Percentiles rank a stretch among this genome's conserved stretches.
Evolutionary conservation across 2,888 invertebrate genomes (phyloP).

Genomic region (Odontocolon sp.): DNA sequence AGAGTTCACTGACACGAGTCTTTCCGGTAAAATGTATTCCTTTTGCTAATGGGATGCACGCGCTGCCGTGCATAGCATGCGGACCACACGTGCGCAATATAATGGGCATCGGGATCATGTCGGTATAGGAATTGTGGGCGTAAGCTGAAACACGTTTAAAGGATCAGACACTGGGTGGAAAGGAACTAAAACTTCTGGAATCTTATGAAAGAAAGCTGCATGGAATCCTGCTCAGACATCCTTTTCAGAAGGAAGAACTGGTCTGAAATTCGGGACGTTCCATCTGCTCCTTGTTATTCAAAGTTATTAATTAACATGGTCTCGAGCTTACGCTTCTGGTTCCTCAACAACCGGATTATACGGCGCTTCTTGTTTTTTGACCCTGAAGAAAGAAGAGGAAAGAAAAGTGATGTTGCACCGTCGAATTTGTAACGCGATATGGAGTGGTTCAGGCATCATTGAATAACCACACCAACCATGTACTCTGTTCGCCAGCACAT

Average conservation of each 20-base stretch:
- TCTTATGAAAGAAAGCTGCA: conserved; percentile 13
- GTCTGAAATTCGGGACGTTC: conserved; percentile 63
- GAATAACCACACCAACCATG: no score
- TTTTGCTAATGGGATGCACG: conserved; percentile 78
- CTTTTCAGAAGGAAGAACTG: conserved; percentile 56
- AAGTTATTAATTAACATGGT: conserved; percentile 77
- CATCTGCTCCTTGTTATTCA: conserved; percentile 79
- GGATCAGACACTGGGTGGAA: background rate
- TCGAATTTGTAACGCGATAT: background rate
- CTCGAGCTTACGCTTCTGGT: background rate
- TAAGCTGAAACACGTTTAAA: conserved; percentile 49
- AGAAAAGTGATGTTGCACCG: background rate
- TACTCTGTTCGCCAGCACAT: background rate
- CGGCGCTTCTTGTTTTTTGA: background rate
- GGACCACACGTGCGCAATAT: conserved; percentile 78
- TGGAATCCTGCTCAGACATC: conserved; percentile 21
- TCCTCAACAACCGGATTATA: background rate
- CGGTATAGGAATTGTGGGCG: conserved; percentile 71
- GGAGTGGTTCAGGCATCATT: background rate
- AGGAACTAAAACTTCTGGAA: background rate
- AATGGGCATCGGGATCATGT: conserved; percentile 68
- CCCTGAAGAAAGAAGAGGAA: background rate
- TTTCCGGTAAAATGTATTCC: conserved; percentile 58
- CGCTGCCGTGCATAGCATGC: conserved; percentile 70
- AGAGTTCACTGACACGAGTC: conserved; percentile 24